Evolutionary conservation across 2,113 vertebrate genomes (phyloP), one percentile per base, ranked within the genome.

Genomic region (Cyphomyrus plagiostoma): DNA sequence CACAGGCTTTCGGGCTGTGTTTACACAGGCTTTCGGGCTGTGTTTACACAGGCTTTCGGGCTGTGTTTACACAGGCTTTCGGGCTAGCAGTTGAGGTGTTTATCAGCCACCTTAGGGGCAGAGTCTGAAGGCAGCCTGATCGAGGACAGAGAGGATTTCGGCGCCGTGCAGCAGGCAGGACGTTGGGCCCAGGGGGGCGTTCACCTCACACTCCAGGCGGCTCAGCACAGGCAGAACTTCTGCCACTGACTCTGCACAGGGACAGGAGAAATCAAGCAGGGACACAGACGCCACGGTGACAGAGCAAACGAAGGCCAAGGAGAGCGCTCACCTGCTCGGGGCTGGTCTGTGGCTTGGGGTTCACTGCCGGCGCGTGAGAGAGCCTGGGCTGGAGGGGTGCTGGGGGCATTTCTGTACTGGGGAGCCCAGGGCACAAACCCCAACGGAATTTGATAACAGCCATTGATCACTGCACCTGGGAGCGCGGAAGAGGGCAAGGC

Each of bases 141-240:
- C 93, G 88, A 94, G 90, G 26, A 92, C 91, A 0, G 89, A 84
- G 8, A 88, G 91, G 50, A 94, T 91, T 88, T 94, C 93, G 26
- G 90, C 80, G 2, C 93, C 93, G 26, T 92, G 91, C 21, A 94
- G 93, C 26, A 94, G 90, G 52, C 89, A 77, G 70, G 89, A 91
- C n/a, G 90, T 88, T 10, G 91, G 90, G 35, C 89, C 90, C 15
- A 94, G 89, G 13, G 92, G 92, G 13, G 93, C 93, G 2, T 93
- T 94, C 15, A 93, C 88, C 83, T 94, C 93, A 88, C 93, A 94
- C 86, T 94, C 93, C 91, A 86, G 86, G 2, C 85, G 90, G 23
- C 88, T 94, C 89, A 94, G 58, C 42, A 91, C 89, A 6, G 93
- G 93, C 42, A 94, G 58, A 46, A 49, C 88, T n/a, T 50, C 39